Evolutionary conservation across 2,113 vertebrate genomes (phyloP).

Genomic region (Gyps fulvus): DNA sequence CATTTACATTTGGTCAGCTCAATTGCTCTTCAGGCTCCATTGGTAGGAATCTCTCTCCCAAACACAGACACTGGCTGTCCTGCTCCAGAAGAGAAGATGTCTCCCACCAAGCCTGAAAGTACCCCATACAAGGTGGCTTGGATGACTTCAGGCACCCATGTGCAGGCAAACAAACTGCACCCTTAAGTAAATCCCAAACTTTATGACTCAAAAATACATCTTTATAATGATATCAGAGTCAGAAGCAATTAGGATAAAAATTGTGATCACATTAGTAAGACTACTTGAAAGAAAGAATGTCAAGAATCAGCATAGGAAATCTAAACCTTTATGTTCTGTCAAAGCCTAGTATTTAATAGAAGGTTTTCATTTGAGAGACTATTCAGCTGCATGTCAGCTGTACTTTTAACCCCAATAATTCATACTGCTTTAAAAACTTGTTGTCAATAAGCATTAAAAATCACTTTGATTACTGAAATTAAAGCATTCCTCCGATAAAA

Average conservation of each 20-base stretch:
- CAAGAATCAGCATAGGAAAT: neutral
- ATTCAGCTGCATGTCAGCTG: neutral
- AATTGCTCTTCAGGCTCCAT: neutral
- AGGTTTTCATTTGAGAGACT: neutral
- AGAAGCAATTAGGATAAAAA: neutral
- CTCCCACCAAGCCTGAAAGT: neutral
- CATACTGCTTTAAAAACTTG: neutral
- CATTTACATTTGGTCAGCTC: neutral
- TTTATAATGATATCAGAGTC: neutral
- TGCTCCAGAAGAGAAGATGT: neutral
- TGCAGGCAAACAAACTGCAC: neutral
- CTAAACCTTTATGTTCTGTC: neutral
- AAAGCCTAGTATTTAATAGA: neutral
- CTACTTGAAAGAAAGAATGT: neutral
- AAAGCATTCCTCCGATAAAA: neutral
- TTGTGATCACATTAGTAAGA: neutral
- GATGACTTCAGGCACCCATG: neutral
- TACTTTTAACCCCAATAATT: neutral
- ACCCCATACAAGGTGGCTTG: neutral
- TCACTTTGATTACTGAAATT: neutral
- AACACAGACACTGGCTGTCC: neutral
- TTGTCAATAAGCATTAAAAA: neutral
- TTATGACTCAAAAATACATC: neutral
- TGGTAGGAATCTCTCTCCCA: neutral
- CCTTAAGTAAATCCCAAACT: neutral